Evolutionary conservation across 2,888 invertebrate genomes (phyloP).

Genomic region (Mesorhabditis sp.): DNA sequence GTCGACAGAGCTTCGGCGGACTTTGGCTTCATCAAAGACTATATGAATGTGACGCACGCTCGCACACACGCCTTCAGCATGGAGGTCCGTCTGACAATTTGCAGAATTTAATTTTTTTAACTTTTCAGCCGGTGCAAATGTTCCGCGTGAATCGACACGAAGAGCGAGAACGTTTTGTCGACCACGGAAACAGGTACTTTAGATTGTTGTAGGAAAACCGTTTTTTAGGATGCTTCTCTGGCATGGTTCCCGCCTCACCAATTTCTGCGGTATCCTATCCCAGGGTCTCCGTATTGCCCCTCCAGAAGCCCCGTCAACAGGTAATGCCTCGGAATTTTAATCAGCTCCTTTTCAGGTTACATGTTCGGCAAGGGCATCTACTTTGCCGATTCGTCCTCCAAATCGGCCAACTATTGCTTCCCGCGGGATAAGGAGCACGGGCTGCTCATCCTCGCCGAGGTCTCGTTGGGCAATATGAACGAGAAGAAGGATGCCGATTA

Average conservation of each 20-base stretch:
- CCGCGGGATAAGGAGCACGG: constrained; percentile 58
- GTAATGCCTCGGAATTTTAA: constrained; percentile 11
- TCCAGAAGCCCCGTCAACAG: constrained; percentile 61
- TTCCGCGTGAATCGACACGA: constrained; percentile 59
- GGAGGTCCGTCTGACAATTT: constrained; percentile 49
- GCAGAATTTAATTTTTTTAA: neutral
- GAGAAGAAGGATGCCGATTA: constrained; percentile 60
- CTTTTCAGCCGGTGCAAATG: constrained; percentile 39
- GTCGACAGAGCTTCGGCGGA: neutral
- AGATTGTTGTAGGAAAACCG: neutral
- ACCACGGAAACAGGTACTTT: constrained; percentile 60
- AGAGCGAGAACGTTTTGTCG: constrained; percentile 57
- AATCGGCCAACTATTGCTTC: constrained; percentile 64
- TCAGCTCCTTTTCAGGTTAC: constrained; percentile 58
- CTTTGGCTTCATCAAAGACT: constrained; percentile 60
- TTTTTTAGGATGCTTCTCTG: constrained; percentile 61
- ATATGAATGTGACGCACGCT: constrained; percentile 62
- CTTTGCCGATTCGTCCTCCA: constrained; percentile 64
- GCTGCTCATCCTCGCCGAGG: constrained; percentile 61
- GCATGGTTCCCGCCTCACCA: constrained; percentile 64
- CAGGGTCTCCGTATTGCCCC: constrained; percentile 64
- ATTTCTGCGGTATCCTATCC: constrained; percentile 63
- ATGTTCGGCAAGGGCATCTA: constrained; percentile 65
- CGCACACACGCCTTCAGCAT: constrained; percentile 62
- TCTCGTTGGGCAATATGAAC: constrained; percentile 58